Percentiles rank a stretch among this genome's conserved stretches.
Conservation (phyloP, 2,888 invertebrate species). For the Diplolepis rosae region DNA sequence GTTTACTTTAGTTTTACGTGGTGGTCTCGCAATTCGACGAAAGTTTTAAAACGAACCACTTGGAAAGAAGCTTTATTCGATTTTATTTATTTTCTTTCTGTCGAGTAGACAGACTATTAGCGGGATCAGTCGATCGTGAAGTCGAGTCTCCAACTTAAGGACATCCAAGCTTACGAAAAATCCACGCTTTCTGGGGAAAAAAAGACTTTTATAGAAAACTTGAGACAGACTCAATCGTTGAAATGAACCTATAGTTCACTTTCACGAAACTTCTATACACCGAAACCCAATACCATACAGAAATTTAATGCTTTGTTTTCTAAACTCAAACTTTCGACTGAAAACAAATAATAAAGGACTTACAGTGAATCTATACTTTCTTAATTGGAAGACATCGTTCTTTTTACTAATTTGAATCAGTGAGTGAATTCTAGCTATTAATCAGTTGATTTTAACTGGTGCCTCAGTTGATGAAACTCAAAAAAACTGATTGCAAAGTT, state of each 20-base stretch:
- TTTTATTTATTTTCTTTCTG: constrained; percentile 29
- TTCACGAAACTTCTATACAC: constrained; percentile 1
- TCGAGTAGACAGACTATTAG: constrained; percentile 36
- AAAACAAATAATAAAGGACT: neutral
- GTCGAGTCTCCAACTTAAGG: constrained; percentile 34
- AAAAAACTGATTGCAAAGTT: no score
- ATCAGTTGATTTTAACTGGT: no score
- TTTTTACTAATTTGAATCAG: no score
- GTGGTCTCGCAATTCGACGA: constrained; percentile 1
- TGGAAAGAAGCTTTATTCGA: constrained; percentile 17
- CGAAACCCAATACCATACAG: neutral
- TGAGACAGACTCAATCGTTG: neutral
- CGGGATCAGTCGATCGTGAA: constrained; percentile 34
- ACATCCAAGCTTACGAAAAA: constrained; percentile 1
- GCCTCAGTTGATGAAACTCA: no score
- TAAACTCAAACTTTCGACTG: neutral
- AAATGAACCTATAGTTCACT: neutral
- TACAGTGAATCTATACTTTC: no score
- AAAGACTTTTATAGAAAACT: neutral
- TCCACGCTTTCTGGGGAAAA: neutral
- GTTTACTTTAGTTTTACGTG: constrained; percentile 4
- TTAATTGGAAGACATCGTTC: no score
- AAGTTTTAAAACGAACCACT: constrained; percentile 21
- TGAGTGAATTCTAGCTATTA: no score
- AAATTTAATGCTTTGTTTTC: constrained; percentile 14